Evolutionary conservation across 2,113 vertebrate species (phyloP).

Genomic region (Sciurus niger): DNA sequence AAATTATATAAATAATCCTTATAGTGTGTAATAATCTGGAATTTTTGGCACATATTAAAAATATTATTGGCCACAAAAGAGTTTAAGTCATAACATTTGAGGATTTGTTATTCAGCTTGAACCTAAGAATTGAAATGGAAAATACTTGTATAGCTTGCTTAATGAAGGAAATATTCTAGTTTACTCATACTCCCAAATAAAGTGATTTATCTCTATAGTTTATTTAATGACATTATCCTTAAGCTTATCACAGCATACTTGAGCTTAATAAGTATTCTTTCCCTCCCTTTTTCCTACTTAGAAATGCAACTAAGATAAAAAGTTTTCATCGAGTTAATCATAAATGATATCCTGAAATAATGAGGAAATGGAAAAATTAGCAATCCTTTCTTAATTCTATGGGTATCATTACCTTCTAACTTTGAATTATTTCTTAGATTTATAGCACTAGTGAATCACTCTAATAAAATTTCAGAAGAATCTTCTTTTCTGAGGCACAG

Average conservation of each 20-base stretch:
- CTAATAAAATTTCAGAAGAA: neutral
- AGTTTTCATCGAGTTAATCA: constrained; percentile 1
- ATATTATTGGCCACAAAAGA: constrained; percentile 28
- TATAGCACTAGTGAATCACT: neutral
- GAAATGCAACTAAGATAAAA: neutral
- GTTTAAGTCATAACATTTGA: constrained; percentile 58
- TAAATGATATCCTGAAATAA: constrained; percentile 36
- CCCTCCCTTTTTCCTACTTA: neutral
- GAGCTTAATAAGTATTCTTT: neutral
- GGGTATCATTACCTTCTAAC: neutral
- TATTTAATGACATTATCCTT: neutral
- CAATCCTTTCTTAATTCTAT: neutral
- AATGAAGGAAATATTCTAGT: constrained; percentile 16
- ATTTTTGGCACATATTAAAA: constrained; percentile 41
- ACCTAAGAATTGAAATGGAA: constrained; percentile 24
- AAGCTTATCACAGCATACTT: constrained; percentile 29
- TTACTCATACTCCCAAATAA: constrained; percentile 7
- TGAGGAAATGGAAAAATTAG: neutral
- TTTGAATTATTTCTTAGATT: constrained; percentile 47
- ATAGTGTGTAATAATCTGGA: neutral
- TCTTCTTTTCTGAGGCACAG: neutral
- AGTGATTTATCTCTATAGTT: neutral
- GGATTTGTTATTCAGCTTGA: constrained; percentile 28
- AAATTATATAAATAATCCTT: constrained; percentile 4
- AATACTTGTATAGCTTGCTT: constrained; percentile 16